Conservation (phyloP, 2,888 invertebrate species). For the Orchesella flavescens region DNA sequence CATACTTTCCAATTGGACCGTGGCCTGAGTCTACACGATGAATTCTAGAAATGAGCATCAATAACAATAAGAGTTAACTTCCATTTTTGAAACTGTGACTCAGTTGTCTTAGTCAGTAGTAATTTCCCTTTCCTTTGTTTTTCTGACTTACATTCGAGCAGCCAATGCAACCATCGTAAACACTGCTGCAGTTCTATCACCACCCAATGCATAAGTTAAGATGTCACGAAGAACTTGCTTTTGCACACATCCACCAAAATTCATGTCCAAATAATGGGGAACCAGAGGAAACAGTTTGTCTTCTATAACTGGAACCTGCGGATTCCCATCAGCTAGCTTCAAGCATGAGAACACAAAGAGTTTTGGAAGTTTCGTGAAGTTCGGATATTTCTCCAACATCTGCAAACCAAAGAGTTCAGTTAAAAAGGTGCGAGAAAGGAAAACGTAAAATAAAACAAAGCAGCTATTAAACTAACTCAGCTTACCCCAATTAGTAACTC, state of each 20-base stretch:
- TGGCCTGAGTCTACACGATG: conserved; percentile 8
- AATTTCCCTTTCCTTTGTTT: no score
- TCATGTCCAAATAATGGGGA: not conserved
- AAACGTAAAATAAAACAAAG: not conserved
- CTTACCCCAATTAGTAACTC: not conserved
- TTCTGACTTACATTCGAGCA: conserved; percentile 32
- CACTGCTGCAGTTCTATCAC: conserved; percentile 37
- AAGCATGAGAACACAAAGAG: conserved; percentile 42
- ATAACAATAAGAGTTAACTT: no score
- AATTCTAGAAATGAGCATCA: not conserved
- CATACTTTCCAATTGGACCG: conserved; percentile 18
- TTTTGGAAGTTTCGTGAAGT: conserved; percentile 12
- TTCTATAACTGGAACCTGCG: conserved; percentile 15
- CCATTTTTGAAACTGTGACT: no score
- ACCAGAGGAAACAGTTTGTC: conserved; percentile 25
- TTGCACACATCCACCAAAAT: not conserved
- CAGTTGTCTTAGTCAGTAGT: no score
- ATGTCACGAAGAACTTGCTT: conserved; percentile 20
- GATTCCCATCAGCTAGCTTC: conserved; percentile 34
- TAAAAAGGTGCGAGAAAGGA: not conserved
- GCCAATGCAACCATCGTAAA: conserved; percentile 41
- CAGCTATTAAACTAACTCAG: not conserved
- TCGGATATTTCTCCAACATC: not conserved
- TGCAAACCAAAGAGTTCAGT: no score
- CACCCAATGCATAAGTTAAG: conserved; percentile 1